Percentiles rank a stretch among this genome's conserved stretches.
Evolutionary conservation across 2,888 invertebrate genomes (phyloP).

Genomic region (Nomada goodeniana): DNA sequence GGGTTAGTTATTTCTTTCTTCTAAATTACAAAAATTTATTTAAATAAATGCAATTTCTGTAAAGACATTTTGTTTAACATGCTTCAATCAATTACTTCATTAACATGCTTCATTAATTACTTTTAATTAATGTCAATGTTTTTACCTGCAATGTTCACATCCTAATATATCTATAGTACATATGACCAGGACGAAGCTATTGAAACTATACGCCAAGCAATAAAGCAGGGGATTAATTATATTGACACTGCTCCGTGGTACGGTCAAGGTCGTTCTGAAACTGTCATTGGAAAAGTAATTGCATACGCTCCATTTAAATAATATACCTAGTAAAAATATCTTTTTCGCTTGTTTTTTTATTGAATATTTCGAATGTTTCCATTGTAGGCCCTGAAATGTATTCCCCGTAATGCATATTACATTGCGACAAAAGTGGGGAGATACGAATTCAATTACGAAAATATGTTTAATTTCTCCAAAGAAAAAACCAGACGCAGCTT

Average conservation of each 20-base stretch:
- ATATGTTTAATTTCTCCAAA: constrained; percentile 94
- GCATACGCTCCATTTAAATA: background rate
- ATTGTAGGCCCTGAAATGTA: constrained; percentile 88
- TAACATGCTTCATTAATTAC: too few relatives aligned
- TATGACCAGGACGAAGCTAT: constrained; percentile 89
- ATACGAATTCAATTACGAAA: constrained; percentile 89
- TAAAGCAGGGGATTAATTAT: constrained; percentile 94
- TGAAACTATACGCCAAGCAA: constrained; percentile 88
- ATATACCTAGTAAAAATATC: background rate
- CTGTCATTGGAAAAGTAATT: constrained; percentile 90
- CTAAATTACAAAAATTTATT: background rate
- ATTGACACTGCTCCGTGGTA: constrained; percentile 97
- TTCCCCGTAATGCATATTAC: constrained; percentile 94
- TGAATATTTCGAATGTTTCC: constrained; percentile 2
- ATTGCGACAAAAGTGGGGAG: constrained; percentile 97
- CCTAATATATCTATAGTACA: constrained; percentile 83
- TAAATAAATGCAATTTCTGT: too few relatives aligned
- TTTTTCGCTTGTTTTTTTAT: background rate
- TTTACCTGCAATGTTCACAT: background rate
- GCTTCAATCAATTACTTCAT: too few relatives aligned
- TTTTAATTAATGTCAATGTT: too few relatives aligned
- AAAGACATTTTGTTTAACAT: too few relatives aligned
- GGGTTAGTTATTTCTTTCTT: constrained; percentile 86
- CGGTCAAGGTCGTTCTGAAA: constrained; percentile 94
- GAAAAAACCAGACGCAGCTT: constrained; percentile 91